A percentile compares a stretch with the other conserved stretches of the same genome.
These are phyloP conservation scores for Macropodus opercularis DNA, from an alignment of 2,797 vertebrate species.

Conservation along the genomic window DNA sequence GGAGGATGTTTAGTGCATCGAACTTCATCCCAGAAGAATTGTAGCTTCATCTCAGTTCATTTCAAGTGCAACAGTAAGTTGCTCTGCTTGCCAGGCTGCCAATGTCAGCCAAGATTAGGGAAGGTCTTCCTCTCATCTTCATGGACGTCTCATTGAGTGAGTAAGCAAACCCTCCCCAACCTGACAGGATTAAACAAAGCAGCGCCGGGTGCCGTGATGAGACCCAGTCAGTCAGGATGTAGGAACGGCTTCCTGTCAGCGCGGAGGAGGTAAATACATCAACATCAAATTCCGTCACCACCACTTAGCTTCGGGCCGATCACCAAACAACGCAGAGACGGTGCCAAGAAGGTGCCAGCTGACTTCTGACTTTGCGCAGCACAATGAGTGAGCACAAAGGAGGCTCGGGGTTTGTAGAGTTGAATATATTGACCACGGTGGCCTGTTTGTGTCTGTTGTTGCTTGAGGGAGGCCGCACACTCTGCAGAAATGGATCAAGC, in stretches of 20 bases:
- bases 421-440: conserved; percentile 52
- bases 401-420: conserved; percentile 45
- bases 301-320: conserved; percentile 73
- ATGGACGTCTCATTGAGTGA: conserved; percentile 75
- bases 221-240: conserved; percentile 72
- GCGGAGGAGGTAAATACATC: conserved; percentile 75
- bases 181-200: conserved; percentile 77
- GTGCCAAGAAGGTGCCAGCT: conserved; percentile 58
- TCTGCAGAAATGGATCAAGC: conserved; percentile 54
- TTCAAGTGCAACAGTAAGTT: conserved; percentile 32
- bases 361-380: conserved; percentile 52
- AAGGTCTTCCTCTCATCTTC: conserved; percentile 78
- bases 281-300: conserved; percentile 74
- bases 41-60: conserved; percentile 33
- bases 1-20: too few species aligned
- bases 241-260: conserved; percentile 72
- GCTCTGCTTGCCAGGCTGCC: conserved; percentile 59
- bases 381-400: conserved; percentile 46
- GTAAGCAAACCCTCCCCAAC: conserved; percentile 74
- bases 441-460: conserved; percentile 41
- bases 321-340: conserved; percentile 68
- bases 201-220: conserved; percentile 59
- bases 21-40: conserved; percentile 26
- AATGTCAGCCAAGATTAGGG: conserved; percentile 81
- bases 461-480: conserved; percentile 24